A percentile compares a stretch with the other conserved stretches of the same genome.
phyloP scores from a whole-genome alignment of 2,888 invertebrate species.

The Apamea monoglypha region DNA sequence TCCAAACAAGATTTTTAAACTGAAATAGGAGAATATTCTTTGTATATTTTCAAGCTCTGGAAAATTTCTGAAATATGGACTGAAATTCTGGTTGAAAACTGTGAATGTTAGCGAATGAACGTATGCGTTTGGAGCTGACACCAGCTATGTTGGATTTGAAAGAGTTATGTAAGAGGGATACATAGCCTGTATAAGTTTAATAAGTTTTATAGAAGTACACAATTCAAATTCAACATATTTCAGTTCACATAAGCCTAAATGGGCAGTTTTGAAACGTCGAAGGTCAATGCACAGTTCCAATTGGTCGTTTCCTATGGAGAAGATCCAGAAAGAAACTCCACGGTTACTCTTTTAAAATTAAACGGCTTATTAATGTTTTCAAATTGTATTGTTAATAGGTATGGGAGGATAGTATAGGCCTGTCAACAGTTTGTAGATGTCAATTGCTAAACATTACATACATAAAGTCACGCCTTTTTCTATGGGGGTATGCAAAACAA shows the following conservation, averaged over 20 bases:
- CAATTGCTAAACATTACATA: too few species aligned
- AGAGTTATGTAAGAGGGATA: background rate
- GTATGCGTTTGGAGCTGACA: slow-evolving; percentile 6
- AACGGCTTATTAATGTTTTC: too few species aligned
- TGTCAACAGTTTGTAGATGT: too few species aligned
- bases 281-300: background rate
- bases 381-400: too few species aligned
- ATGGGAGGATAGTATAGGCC: too few species aligned
- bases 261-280: background rate
- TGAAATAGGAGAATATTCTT: slow-evolving; percentile 50
- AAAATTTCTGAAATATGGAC: slow-evolving; percentile 46
- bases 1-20: slow-evolving; percentile 64
- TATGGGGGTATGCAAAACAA: too few species aligned
- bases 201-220: background rate
- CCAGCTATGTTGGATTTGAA: slow-evolving; percentile 8
- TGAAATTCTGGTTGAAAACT: slow-evolving; percentile 41
- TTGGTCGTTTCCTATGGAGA: background rate
- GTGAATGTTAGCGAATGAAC: slow-evolving; percentile 35
- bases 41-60: slow-evolving; percentile 52
- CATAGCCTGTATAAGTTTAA: background rate
- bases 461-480: too few species aligned
- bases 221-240: background rate
- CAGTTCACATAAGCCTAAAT: background rate
- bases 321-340: background rate
- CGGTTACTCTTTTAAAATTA: background rate